A percentile compares a stretch with the other conserved stretches of the same genome.
Conservation (phyloP, 2,797 vertebrate species). For the Eleutherodactylus coqui region DNA sequence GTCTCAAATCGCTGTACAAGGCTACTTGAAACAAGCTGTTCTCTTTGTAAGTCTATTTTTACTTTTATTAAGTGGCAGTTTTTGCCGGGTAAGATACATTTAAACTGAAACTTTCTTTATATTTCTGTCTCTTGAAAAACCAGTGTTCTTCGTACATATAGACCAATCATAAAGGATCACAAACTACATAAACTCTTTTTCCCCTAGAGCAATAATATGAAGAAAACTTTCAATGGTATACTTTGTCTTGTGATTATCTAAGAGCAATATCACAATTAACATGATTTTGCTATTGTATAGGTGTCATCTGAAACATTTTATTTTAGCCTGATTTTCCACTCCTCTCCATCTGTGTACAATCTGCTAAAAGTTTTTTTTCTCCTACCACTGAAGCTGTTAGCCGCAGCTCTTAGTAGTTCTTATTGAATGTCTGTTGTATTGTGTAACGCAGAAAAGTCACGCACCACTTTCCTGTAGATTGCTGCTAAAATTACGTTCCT, state of each 20-base stretch:
- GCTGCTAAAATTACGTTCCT: constrained; percentile 59
- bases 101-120: background rate
- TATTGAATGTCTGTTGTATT: constrained; percentile 49
- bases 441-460: constrained; percentile 54
- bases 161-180: background rate
- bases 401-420: constrained; percentile 38
- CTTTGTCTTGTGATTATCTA: constrained; percentile 27
- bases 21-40: background rate
- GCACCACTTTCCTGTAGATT: constrained; percentile 54
- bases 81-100: background rate
- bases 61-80: background rate
- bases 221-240: background rate
- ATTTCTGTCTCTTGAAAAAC: background rate
- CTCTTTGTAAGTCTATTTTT: background rate
- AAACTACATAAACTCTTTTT: background rate
- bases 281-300: constrained; percentile 38
- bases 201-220: background rate
- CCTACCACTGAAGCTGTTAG: constrained; percentile 40
- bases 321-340: constrained; percentile 9
- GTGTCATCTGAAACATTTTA: constrained; percentile 46
- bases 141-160: background rate
- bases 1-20: background rate
- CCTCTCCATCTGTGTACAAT: constrained; percentile 7
- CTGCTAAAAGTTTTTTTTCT: constrained; percentile 34
- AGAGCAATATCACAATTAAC: constrained; percentile 29